Evolutionary conservation across 2,113 vertebrate genomes (phyloP).

Genomic region (Parotia lawesii): DNA sequence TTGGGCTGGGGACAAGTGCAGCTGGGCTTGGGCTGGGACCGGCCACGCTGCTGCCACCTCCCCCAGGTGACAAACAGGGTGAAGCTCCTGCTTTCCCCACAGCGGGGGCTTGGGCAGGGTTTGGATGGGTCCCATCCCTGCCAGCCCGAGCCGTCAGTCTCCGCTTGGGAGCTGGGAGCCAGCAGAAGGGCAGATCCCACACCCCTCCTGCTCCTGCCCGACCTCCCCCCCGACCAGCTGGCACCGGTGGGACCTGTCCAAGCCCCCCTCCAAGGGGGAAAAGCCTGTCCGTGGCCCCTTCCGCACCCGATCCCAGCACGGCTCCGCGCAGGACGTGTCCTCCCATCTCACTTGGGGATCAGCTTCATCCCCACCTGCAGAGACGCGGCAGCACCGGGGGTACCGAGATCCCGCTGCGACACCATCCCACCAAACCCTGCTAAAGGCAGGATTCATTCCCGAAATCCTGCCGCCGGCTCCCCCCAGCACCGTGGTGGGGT

Average conservation of each 20-base stretch:
- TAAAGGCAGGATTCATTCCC: background rate
- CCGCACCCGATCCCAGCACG: background rate
- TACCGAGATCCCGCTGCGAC: background rate
- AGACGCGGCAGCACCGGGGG: background rate
- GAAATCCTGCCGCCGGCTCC: rapidly evolving
- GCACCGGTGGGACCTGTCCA: rapidly evolving
- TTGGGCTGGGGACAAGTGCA: background rate
- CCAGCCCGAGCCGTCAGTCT: background rate
- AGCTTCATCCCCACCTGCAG: rapidly evolving
- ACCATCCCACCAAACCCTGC: too few species aligned
- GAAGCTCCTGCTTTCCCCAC: rapidly evolving
- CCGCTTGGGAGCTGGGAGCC: background rate
- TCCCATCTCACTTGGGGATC: rapidly evolving
- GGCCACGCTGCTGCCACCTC: background rate
- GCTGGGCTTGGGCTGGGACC: background rate
- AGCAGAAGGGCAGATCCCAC: background rate
- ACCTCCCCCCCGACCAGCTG: rapidly evolving
- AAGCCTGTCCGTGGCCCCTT: background rate
- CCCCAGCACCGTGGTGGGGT: rapidly evolving
- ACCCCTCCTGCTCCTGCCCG: background rate
- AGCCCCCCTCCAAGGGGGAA: rapidly evolving
- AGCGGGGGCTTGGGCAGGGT: background rate
- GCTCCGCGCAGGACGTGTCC: rapidly evolving
- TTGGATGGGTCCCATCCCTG: background rate
- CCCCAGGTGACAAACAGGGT: background rate